These are phyloP conservation scores for Aphelinus certus DNA, from an alignment of 1,140 invertebrate genomes.

Conservation along the genomic window DNA sequence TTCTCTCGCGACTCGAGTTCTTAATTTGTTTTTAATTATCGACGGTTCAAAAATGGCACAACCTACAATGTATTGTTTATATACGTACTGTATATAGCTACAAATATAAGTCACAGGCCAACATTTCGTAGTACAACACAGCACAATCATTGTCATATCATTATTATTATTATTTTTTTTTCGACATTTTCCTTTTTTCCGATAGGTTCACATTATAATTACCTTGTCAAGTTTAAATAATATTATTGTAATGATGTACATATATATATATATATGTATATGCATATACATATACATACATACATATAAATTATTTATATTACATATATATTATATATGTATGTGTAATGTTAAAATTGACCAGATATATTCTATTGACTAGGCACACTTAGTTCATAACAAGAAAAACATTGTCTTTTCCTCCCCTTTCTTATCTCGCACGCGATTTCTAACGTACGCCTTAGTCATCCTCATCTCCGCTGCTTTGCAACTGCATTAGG, in stretches of 20 bases:
- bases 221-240: constrained; percentile 61
- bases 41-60: constrained; percentile 54
- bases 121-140: constrained; percentile 67
- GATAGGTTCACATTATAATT: constrained; percentile 55
- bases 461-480: constrained; percentile 6
- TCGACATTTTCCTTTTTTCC: constrained; percentile 43
- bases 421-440: constrained; percentile 13
- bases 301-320: constrained; percentile 35
- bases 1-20: constrained; percentile 8
- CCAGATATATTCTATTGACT: constrained; percentile 67
- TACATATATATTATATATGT: constrained; percentile 36
- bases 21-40: constrained; percentile 31
- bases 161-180: constrained; percentile 52
- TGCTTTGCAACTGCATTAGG: not conserved
- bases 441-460: constrained; percentile 24
- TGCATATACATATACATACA: constrained; percentile 37
- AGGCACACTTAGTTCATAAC: constrained; percentile 68
- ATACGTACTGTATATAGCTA: constrained; percentile 56
- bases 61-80: constrained; percentile 59
- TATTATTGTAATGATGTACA: constrained; percentile 61
- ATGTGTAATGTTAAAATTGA: constrained; percentile 65
- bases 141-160: constrained; percentile 66
- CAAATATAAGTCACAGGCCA: constrained; percentile 66
- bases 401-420: constrained; percentile 60
- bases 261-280: constrained; percentile 53